phyloP scores from a whole-genome alignment of 92 coral and sea anemone genomes.

The Isaurus tuberculatus region DNA sequence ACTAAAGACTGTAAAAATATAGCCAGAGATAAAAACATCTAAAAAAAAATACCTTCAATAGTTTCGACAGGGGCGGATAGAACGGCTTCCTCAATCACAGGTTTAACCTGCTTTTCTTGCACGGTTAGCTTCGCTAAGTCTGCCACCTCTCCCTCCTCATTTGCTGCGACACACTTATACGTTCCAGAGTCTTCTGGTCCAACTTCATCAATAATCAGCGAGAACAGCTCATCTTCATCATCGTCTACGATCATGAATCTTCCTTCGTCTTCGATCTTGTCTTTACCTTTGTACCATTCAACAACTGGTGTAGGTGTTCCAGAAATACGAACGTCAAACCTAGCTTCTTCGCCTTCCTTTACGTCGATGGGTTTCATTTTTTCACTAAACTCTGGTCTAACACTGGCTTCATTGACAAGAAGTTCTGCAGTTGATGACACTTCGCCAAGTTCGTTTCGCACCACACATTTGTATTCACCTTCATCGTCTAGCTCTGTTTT shows the following conservation, averaged over 20 bases:
- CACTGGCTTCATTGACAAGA: constrained; percentile 75
- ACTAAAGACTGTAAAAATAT: neutral
- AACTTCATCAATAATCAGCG: constrained; percentile 76
- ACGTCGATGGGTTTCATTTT: constrained; percentile 68
- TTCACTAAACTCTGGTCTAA: constrained; percentile 76
- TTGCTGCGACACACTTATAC: constrained; percentile 77
- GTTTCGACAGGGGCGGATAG: constrained; percentile 51
- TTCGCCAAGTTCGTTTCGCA: constrained; percentile 79
- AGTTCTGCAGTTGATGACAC: constrained; percentile 76
- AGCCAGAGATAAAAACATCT: constrained; percentile 2
- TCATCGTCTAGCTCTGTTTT: constrained; percentile 82
- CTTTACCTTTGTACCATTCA: constrained; percentile 93
- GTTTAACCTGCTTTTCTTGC: constrained; percentile 61
- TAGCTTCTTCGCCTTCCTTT: constrained; percentile 77
- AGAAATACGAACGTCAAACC: constrained; percentile 80
- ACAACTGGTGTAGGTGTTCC: constrained; percentile 78
- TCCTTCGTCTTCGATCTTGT: constrained; percentile 81
- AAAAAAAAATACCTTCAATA: constrained; percentile 59
- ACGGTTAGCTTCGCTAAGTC: constrained; percentile 64
- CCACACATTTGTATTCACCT: constrained; percentile 85
- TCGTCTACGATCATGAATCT: constrained; percentile 79
- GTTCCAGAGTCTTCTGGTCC: constrained; percentile 80
- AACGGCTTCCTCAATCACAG: constrained; percentile 57
- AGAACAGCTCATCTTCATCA: constrained; percentile 83
- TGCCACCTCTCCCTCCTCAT: constrained; percentile 67